Evolutionary conservation across 2,113 vertebrate genomes (phyloP), one percentile per base, ranked within the genome.

Genomic region (Micronycteris hirsuta): DNA sequence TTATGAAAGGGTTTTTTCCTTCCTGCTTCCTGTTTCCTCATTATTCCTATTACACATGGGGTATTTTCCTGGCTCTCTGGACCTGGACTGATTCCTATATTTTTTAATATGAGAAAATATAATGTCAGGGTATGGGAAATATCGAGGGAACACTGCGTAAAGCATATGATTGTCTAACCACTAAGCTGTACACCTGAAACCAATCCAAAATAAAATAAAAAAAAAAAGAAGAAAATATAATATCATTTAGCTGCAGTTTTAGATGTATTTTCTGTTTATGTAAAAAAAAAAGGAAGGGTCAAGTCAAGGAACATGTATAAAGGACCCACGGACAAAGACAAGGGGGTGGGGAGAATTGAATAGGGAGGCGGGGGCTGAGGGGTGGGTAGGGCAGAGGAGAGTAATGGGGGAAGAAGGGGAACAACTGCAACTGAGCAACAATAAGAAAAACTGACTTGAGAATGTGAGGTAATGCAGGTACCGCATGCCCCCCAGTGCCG

Each of bases 401-500:
- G 26, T 26, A 61, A 28, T 61, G 58, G 10, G 24, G 24, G 24
- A 28, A 61, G 10, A 58, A 58, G 10, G 56, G 56, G 24, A 26
- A 26, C 56, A 58, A 11, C 56, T 26, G 56, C 26, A 26, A 11
- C 9, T 58, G 24, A 54, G 54, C 36, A 38, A 71, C 38, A 58
- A 26, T 26, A 26, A 26, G 4, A 24, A 70, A 26, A 71, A 24
- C 7, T 7, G 20, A 12, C 56, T n/a, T 33, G 81, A 28, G 52
- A 36, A 10, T 3, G 16, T 38, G 49, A 11, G 90, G 67, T 31
- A n/a, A 65, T 1, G 13, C 13, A 8, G 74, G 52, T 36, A 8
- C 2, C 10, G 0, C 3, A 0, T 7, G 49, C 36, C 36, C 17
- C 0, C 11, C 20, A 0, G 38, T 36, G 56, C 36, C 28, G 16